Percentiles rank a stretch among this genome's conserved stretches.
Evolutionary conservation across 2,888 invertebrate species (phyloP).

Genomic region (Tiphia femorata): DNA sequence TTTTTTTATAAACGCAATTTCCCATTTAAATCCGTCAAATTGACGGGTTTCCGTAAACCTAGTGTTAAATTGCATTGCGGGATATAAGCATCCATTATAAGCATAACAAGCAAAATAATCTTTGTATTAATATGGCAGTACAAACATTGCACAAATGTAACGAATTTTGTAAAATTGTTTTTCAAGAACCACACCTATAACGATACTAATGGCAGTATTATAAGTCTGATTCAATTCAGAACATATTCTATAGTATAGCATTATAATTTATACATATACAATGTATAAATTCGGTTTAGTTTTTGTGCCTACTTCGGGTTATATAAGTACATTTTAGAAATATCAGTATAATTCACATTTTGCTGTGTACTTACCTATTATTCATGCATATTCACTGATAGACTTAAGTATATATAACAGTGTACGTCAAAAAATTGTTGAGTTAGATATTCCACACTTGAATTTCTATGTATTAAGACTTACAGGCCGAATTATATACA

Average conservation of each 20-base stretch:
- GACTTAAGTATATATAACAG: no score
- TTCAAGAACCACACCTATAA: no score
- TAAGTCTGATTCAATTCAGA: conserved; percentile 10
- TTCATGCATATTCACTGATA: neutral
- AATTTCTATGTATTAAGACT: neutral
- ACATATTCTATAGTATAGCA: neutral
- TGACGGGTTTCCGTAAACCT: no score
- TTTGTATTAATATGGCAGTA: conserved; percentile 44
- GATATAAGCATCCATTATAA: conserved; percentile 1
- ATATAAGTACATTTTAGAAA: neutral
- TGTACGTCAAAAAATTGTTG: no score
- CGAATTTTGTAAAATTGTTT: no score
- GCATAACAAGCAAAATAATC: conserved; percentile 3
- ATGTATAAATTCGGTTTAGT: conserved; percentile 3
- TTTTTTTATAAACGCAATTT: no score
- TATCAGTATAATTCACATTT: neutral
- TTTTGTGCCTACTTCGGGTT: no score
- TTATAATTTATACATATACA: neutral
- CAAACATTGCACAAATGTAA: conserved; percentile 42
- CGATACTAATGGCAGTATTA: conserved; percentile 51
- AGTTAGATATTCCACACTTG: no score
- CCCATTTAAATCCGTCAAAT: no score
- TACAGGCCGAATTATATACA: conserved; percentile 60
- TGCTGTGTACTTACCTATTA: neutral
- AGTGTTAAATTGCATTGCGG: no score